These are phyloP conservation scores for Stichopus horrens DNA, from an alignment of 53 echinoderm and acorn worm genomes.

Conservation along the genomic window DNA sequence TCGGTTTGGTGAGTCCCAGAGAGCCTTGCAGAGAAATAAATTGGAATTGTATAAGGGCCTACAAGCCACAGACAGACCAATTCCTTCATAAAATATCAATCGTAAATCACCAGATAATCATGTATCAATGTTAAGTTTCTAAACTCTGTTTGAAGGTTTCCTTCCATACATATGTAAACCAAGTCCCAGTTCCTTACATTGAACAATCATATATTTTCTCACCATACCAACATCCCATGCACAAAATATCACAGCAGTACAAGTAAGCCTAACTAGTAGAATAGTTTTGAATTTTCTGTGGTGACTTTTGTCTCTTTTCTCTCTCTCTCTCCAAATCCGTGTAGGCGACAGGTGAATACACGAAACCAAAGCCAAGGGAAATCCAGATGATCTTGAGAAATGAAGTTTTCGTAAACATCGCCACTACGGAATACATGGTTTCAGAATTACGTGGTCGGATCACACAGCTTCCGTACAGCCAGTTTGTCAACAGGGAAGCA, in stretches of 20 bases:
- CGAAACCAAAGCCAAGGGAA: conserved; percentile 74
- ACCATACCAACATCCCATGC: too few relatives aligned
- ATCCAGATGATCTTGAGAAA: conserved; percentile 73
- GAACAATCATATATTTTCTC: too few relatives aligned
- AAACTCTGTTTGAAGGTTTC: too few relatives aligned
- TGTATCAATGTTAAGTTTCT: not conserved
- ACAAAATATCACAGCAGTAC: too few relatives aligned
- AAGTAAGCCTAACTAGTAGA: too few relatives aligned
- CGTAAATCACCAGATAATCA: not conserved
- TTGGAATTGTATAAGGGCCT: not conserved
- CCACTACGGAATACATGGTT: conserved; percentile 71
- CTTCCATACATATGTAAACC: too few relatives aligned
- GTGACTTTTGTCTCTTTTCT: not conserved
- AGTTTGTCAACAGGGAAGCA: conserved; percentile 53
- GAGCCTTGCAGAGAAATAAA: not conserved
- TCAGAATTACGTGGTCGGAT: conserved; percentile 87
- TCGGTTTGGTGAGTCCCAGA: conserved; percentile 69
- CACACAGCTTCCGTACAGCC: conserved; percentile 68
- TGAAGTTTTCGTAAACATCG: conserved; percentile 82
- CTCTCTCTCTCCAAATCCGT: not conserved
- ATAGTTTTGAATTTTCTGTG: not conserved
- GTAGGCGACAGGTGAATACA: conserved; percentile 27
- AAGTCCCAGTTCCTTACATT: too few relatives aligned
- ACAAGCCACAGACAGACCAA: not conserved
- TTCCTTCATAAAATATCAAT: not conserved